phyloP scores from a whole-genome alignment of 2,797 vertebrate genomes.

The Neopelma chrysocephalum region DNA sequence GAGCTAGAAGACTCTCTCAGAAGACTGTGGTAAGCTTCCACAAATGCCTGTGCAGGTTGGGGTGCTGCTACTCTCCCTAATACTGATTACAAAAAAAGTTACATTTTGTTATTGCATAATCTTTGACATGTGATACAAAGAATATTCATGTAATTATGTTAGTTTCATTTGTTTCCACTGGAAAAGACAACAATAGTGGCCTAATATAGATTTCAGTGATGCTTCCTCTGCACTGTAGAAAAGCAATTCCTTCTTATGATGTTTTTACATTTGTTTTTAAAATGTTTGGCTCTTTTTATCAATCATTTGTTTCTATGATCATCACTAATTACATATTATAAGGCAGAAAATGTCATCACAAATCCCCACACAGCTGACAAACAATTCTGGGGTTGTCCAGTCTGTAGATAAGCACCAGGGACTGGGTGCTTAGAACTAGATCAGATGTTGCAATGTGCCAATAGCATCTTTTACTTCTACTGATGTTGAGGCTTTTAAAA shows the following conservation, averaged over 20 bases:
- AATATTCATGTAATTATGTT: not conserved
- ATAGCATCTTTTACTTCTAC: not conserved
- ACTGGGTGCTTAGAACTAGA: not conserved
- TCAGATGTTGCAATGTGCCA: not conserved
- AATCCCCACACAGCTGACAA: not conserved
- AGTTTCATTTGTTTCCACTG: not conserved
- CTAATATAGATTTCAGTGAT: not conserved
- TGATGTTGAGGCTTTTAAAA: not conserved
- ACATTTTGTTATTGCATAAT: not conserved
- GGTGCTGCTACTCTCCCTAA: not conserved
- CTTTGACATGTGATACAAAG: not conserved
- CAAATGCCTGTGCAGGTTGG: not conserved
- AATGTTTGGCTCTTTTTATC: not conserved
- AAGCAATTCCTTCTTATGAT: not conserved
- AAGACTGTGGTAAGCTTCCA: not conserved
- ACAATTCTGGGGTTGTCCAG: not conserved
- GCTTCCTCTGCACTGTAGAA: not conserved
- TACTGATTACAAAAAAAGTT: not conserved
- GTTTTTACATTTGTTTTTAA: not conserved
- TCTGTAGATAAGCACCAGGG: not conserved
- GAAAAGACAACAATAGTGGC: not conserved
- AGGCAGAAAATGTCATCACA: not conserved
- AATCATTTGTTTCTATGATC: not conserved
- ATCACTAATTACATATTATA: not conserved
- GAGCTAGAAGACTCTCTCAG: not conserved